These are phyloP conservation scores for Orbicella faveolata DNA, from an alignment of 64 coral and sea anemone species.

Conservation along the genomic window DNA sequence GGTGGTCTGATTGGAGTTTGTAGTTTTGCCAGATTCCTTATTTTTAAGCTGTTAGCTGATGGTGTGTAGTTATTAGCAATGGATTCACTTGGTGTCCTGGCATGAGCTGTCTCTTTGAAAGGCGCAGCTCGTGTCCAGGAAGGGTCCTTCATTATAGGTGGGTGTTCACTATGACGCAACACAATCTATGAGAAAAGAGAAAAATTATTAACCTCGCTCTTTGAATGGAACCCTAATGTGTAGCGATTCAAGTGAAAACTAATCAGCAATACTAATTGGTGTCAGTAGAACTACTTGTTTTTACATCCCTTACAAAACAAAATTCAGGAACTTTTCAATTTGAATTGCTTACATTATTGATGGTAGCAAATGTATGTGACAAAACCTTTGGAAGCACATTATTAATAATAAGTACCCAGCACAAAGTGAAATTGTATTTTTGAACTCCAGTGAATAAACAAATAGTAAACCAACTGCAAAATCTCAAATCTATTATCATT, in stretches of 20 bases:
- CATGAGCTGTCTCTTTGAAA: slow-evolving; percentile 93
- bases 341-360: too few relatives aligned
- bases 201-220: too few relatives aligned
- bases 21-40: slow-evolving; percentile 76
- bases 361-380: too few relatives aligned
- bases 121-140: slow-evolving; percentile 95
- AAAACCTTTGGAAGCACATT: too few relatives aligned
- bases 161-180: slow-evolving; percentile 93
- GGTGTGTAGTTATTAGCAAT: slow-evolving; percentile 99
- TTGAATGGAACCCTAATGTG: too few relatives aligned
- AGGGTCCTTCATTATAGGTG: slow-evolving; percentile 97
- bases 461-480: too few relatives aligned
- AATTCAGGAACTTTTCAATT: background rate
- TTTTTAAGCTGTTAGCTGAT: slow-evolving; percentile 74
- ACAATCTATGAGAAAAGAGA: slow-evolving; percentile 70
- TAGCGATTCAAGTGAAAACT: too few relatives aligned
- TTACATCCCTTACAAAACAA: background rate
- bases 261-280: too few relatives aligned
- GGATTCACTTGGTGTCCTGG: slow-evolving; percentile 97
- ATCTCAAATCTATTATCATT: too few relatives aligned
- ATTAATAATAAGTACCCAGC: too few relatives aligned
- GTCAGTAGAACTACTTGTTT: background rate
- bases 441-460: too few relatives aligned
- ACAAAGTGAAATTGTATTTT: too few relatives aligned
- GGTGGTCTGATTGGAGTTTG: slow-evolving; percentile 60